Conservation (phyloP, 1,140 invertebrate genomes). For the Drosophila lacteicornis region DNA sequence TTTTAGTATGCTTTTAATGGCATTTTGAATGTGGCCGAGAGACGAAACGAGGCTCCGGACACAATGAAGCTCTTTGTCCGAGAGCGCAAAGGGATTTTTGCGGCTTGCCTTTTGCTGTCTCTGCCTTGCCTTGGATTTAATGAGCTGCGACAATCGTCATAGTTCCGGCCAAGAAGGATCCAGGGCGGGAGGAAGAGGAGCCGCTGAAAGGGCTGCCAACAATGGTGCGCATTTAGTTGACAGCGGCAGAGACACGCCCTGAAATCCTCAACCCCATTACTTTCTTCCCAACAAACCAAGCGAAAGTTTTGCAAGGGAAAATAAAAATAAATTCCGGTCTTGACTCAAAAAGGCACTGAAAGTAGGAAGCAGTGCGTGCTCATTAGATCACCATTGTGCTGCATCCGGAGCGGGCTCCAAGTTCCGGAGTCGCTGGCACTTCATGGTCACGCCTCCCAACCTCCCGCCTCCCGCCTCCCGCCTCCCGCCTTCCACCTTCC, state of each 20-base stretch:
- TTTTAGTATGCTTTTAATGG: slow-evolving; percentile 83
- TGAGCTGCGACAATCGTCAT: slow-evolving; percentile 70
- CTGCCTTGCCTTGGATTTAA: slow-evolving; percentile 59
- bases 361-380: slow-evolving; percentile 47
- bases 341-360: slow-evolving; percentile 14
- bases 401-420: slow-evolving; percentile 10
- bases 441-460: slow-evolving; percentile 11
- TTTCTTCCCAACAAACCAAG: slow-evolving; percentile 9
- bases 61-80: slow-evolving; percentile 67
- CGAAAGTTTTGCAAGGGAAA: slow-evolving; percentile 51
- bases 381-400: slow-evolving; percentile 66
- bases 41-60: slow-evolving; percentile 50
- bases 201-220: slow-evolving; percentile 31
- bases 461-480: background rate
- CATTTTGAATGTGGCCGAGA: slow-evolving; percentile 76
- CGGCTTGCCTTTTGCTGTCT: slow-evolving; percentile 60
- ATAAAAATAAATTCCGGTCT: slow-evolving; percentile 36
- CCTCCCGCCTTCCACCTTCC: background rate
- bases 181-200: background rate
- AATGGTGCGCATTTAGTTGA: slow-evolving; percentile 62
- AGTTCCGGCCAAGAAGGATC: slow-evolving; percentile 11
- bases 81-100: slow-evolving; percentile 61
- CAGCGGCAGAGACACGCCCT: slow-evolving; percentile 30
- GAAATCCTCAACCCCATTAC: background rate
- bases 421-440: slow-evolving; percentile 41